Percentiles rank a stretch among this genome's conserved stretches.
These are phyloP conservation scores for Mixornis gularis DNA, from an alignment of 2,113 vertebrate genomes.

Conservation along the genomic window DNA sequence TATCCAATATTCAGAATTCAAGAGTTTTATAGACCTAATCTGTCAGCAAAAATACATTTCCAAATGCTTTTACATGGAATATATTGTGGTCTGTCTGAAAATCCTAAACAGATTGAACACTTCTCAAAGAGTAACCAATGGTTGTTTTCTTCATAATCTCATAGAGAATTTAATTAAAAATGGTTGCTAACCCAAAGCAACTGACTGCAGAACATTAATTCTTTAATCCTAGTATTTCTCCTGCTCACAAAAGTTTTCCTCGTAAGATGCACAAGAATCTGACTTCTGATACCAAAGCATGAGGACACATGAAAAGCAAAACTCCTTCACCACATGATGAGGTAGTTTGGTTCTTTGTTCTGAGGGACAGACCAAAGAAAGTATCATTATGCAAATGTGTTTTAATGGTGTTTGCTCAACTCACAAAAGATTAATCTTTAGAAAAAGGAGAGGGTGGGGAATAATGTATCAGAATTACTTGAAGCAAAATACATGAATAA, in stretches of 20 bases:
- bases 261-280: not conserved
- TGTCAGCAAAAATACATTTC: not conserved
- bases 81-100: not conserved
- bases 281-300: not conserved
- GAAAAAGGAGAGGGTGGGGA: constrained; percentile 76
- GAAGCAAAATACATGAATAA: constrained; percentile 96
- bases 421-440: constrained; percentile 85
- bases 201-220: not conserved
- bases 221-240: not conserved
- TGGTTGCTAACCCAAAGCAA: not conserved
- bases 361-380: not conserved
- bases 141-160: not conserved
- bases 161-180: not conserved
- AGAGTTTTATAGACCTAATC: not conserved
- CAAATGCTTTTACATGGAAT: not conserved
- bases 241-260: not conserved
- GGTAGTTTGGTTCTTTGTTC: not conserved
- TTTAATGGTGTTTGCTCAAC: constrained; percentile 92
- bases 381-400: constrained; percentile 3
- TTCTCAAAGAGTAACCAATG: not conserved
- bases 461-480: constrained; percentile 85
- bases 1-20: not conserved
- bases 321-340: not conserved
- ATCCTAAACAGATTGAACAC: not conserved
- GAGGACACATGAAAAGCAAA: not conserved